Evolutionary conservation across 2,113 vertebrate genomes (phyloP).

Genomic region (Ptilorrhoa leucosticta): DNA sequence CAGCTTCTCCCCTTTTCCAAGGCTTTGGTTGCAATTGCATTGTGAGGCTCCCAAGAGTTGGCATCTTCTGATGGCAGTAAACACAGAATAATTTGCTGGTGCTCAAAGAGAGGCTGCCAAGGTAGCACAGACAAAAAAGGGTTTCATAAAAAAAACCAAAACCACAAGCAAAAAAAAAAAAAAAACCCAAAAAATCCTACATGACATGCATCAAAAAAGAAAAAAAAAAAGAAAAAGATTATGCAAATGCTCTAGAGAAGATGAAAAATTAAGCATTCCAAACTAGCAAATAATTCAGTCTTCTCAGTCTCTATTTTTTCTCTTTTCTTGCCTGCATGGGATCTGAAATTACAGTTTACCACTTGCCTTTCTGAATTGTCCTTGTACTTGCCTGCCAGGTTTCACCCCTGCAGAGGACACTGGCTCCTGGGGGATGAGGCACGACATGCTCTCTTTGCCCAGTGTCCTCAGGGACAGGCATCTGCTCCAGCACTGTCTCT

Average conservation of each 20-base stretch:
- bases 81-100: background rate
- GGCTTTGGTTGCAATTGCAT: background rate
- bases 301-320: background rate
- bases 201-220: background rate
- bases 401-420: background rate
- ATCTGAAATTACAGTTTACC: constrained; percentile 16
- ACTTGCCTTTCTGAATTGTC: constrained; percentile 1
- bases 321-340: background rate
- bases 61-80: background rate
- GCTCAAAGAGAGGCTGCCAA: background rate
- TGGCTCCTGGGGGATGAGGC: background rate
- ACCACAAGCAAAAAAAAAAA: background rate
- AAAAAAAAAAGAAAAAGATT: background rate
- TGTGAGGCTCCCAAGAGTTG: background rate
- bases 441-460: fast-evolving
- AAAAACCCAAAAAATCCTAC: background rate
- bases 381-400: background rate
- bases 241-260: constrained; percentile 28
- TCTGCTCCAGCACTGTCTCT: background rate
- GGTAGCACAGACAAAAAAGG: background rate
- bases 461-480: background rate
- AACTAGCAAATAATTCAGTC: background rate
- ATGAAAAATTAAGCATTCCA: constrained; percentile 13
- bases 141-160: background rate
- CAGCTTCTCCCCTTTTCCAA: background rate